Base-by-base conservation (phyloP, 2,888 invertebrate species). In the Panorpa germanica region DNA sequence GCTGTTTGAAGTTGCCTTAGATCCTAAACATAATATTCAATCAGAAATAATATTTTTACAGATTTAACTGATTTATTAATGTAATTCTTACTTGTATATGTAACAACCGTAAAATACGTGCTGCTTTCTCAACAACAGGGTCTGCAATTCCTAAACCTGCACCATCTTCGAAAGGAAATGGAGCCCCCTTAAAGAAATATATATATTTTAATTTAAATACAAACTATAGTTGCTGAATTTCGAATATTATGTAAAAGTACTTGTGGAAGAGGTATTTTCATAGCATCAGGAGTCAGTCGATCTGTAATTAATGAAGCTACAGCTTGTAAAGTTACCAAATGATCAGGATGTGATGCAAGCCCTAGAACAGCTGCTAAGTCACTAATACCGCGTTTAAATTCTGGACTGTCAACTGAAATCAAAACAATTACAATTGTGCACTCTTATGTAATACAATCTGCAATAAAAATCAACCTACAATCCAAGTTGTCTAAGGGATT, bases 401-500 rank as follows among this genome's bases (percentile, higher is more conserved):
- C 82, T 35, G 70, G 64, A 50, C 75, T 72, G 34, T 75, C 63
- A 58, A 88, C 88, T 88, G 53, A 31, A 62, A 61, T 32, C 24
- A 35, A 33, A 42, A 60, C 60, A 62, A 40, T 62, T 55, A 32
- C 63, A 45, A 40, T 53, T 59, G 42, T 62, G 63, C 12, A 65
- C 25, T 29, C 24, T 13, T 20, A 17, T 24, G 33, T 22, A 18
- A 28, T 37, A 29, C 31, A 27, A 14, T 13, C 25, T 25, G 28
- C 10, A 16, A 32, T 11, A 28, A 25, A 31, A 18, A 28, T n/a
- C n/a, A n/a, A 66, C 77, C 70, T 55, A 85, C 85, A 86, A 47
- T 88, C 74, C 39, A 88, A 62, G 46, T 76, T 78, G 48, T 88
- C 86, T 38, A 88, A 56, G 8, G 83, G 77, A 54, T 88, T 86